phyloP scores from a whole-genome alignment of 2,888 invertebrate genomes.

The Heliconius sara region DNA sequence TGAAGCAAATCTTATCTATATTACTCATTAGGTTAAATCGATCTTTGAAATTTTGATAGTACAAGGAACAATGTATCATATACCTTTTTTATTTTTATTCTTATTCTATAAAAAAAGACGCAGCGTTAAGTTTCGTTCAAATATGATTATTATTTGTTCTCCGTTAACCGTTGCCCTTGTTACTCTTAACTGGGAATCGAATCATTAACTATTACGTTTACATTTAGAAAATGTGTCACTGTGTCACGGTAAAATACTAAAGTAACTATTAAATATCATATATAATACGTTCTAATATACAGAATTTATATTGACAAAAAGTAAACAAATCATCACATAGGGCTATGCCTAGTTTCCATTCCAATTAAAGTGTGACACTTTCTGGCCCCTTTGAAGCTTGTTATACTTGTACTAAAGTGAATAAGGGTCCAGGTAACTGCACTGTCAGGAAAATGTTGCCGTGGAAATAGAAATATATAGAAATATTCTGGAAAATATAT shows the following conservation, averaged over 20 bases:
- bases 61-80: background rate
- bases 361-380: conserved; percentile 21
- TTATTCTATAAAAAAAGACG: too few species aligned
- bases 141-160: too few species aligned
- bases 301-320: background rate
- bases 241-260: too few species aligned
- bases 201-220: too few species aligned
- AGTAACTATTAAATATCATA: background rate
- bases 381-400: conserved; percentile 13
- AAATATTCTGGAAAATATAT: background rate
- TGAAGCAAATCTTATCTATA: background rate
- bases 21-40: background rate
- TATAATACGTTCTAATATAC: background rate
- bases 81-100: background rate
- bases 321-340: background rate
- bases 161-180: too few species aligned
- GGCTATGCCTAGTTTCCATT: background rate
- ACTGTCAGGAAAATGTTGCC: background rate
- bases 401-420: conserved; percentile 15
- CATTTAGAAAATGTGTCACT: too few species aligned
- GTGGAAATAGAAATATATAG: background rate
- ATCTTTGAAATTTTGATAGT: background rate
- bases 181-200: too few species aligned
- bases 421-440: conserved; percentile 13
- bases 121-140: too few species aligned